Percentiles rank a stretch among this genome's conserved stretches.
These are phyloP conservation scores for Podarcis siculus DNA, from an alignment of 2,797 vertebrate genomes.

Conservation along the genomic window DNA sequence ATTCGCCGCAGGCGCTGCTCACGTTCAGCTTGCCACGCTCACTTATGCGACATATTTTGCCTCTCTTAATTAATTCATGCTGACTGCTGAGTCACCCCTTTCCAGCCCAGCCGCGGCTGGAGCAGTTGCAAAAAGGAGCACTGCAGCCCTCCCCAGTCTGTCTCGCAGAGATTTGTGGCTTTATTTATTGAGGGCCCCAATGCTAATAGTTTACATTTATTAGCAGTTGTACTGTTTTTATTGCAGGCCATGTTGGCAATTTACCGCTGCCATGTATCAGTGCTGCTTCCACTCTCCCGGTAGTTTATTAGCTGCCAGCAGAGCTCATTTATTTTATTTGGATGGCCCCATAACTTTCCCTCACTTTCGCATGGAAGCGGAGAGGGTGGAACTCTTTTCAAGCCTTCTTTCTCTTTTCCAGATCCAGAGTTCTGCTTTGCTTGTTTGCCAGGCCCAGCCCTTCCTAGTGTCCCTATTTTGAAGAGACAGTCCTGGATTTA, in stretches of 20 bases:
- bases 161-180: conserved; percentile 41
- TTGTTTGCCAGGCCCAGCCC: background rate
- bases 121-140: background rate
- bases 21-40: background rate
- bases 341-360: conserved; percentile 16
- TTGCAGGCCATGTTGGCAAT: conserved; percentile 32
- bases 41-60: background rate
- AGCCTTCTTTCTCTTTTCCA: background rate
- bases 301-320: conserved; percentile 57
- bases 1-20: background rate
- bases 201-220: conserved; percentile 64
- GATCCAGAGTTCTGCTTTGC: background rate
- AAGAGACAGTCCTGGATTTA: too few species aligned
- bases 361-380: background rate
- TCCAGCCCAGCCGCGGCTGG: conserved; percentile 23
- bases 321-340: conserved; percentile 55
- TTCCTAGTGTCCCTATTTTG: too few species aligned
- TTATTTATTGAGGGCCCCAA: conserved; percentile 58
- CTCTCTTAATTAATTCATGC: conserved; percentile 1
- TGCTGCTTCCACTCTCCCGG: conserved; percentile 36
- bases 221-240: conserved; percentile 54
- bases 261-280: conserved; percentile 60
- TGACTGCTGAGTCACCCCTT: conserved; percentile 3
- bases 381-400: background rate
- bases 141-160: background rate